Percentiles rank a stretch among this genome's conserved stretches.
Evolutionary conservation across 1,140 invertebrate species (phyloP).

Genomic region (Aphelenchoides besseyi): DNA sequence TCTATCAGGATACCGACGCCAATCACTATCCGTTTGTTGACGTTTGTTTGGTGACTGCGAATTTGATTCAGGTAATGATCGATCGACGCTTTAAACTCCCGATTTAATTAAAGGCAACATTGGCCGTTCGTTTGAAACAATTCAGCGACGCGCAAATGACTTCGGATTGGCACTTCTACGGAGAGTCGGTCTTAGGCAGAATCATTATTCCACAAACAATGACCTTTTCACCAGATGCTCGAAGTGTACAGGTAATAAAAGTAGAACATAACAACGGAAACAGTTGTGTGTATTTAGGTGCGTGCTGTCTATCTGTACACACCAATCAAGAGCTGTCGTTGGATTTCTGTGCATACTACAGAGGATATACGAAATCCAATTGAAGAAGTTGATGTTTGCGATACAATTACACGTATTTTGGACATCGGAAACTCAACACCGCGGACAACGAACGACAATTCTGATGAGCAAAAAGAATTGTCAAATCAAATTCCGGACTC

Average conservation of each 20-base stretch:
- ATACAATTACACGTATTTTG: background rate
- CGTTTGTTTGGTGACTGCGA: too few species aligned
- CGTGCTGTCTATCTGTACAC: background rate
- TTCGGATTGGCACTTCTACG: background rate
- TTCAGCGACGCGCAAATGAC: background rate
- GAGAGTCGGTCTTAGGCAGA: background rate
- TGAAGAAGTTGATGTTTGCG: background rate
- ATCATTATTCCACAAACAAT: background rate
- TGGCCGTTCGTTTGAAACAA: too few species aligned
- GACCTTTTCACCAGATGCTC: background rate
- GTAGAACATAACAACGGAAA: too few species aligned
- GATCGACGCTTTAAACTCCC: too few species aligned
- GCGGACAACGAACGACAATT: background rate
- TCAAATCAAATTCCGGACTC: too few species aligned
- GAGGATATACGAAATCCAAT: background rate
- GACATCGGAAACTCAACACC: background rate
- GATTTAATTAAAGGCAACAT: too few species aligned
- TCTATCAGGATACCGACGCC: too few species aligned
- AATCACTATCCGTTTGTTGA: too few species aligned
- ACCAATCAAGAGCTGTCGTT: background rate
- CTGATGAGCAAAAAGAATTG: background rate
- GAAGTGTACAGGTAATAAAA: too few species aligned
- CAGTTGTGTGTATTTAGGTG: too few species aligned
- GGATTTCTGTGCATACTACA: background rate
- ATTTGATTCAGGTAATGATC: too few species aligned